These are phyloP conservation scores for Margaritifera margaritifera DNA, from an alignment of 2,888 invertebrate genomes.

Conservation along the genomic window DNA sequence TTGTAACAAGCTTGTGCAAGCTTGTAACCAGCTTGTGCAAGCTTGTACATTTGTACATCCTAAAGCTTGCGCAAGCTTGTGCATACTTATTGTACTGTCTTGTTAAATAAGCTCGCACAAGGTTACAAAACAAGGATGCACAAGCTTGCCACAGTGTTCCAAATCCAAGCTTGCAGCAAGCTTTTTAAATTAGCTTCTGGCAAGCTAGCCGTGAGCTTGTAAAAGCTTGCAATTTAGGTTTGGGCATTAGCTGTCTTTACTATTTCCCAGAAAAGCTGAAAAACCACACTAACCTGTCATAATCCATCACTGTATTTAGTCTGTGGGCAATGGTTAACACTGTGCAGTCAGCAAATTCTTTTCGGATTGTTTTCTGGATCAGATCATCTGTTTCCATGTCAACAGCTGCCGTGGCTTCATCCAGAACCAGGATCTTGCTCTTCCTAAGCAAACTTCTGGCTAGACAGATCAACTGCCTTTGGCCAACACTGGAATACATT, in stretches of 20 bases:
- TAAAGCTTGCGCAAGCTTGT: no score
- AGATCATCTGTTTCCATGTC: constrained; percentile 77
- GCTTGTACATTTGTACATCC: no score
- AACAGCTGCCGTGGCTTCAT: constrained; percentile 72
- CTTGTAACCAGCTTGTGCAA: no score
- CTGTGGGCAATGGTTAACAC: constrained; percentile 79
- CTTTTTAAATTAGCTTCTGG: no score
- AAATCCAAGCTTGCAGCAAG: no score
- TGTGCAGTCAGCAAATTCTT: constrained; percentile 76
- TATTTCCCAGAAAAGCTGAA: constrained; percentile 16
- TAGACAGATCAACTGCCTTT: constrained; percentile 90
- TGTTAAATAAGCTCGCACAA: no score
- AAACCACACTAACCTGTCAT: constrained; percentile 74
- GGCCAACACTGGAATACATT: constrained; percentile 82
- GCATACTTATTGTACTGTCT: no score
- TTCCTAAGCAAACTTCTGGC: constrained; percentile 89
- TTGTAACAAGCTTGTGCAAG: no score
- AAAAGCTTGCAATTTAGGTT: no score
- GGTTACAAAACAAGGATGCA: no score
- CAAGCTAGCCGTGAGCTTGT: no score
- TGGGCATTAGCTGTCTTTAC: constrained; percentile 23
- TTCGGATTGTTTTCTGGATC: constrained; percentile 75
- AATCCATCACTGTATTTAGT: constrained; percentile 75
- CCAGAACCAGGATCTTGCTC: constrained; percentile 78
- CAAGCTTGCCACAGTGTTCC: no score